phyloP scores from a whole-genome alignment of 2,888 invertebrate species.

The Acrobeloides nanus region DNA sequence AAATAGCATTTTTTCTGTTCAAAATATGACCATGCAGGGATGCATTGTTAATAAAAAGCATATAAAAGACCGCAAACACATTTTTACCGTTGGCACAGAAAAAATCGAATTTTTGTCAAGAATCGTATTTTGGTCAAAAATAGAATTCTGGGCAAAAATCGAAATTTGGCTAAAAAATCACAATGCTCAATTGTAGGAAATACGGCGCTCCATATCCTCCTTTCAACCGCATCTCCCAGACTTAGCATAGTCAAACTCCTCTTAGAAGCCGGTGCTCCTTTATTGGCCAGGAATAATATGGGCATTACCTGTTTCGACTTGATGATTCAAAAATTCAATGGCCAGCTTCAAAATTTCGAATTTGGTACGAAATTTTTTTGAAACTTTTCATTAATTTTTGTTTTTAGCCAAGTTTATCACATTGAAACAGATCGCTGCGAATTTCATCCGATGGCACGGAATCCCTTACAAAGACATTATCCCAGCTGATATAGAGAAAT shows the following conservation, averaged over 20 bases:
- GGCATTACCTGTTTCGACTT: constrained; percentile 25
- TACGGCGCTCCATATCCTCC: constrained; percentile 32
- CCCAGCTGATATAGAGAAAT: too few species aligned
- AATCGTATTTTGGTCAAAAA: too few species aligned
- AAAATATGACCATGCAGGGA: too few species aligned
- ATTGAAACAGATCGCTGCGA: constrained; percentile 13
- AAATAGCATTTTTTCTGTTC: too few species aligned
- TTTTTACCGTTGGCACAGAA: too few species aligned
- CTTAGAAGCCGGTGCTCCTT: constrained; percentile 21
- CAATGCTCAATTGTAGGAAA: constrained; percentile 15
- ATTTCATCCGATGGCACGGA: too few species aligned
- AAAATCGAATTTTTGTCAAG: constrained; percentile 1
- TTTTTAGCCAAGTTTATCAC: constrained; percentile 11
- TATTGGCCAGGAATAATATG: constrained; percentile 26
- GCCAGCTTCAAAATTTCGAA: neutral
- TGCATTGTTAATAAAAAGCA: too few species aligned
- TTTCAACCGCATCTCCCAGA: constrained; percentile 17
- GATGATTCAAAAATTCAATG: constrained; percentile 10
- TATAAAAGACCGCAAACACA: too few species aligned
- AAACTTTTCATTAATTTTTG: too few species aligned
- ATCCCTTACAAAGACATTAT: too few species aligned
- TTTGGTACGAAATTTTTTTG: constrained; percentile 9
- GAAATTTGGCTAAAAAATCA: too few species aligned
- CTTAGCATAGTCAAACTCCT: constrained; percentile 23
- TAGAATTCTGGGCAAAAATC: too few species aligned